A percentile compares a stretch with the other conserved stretches of the same genome.
phyloP scores from a whole-genome alignment of 2,113 vertebrate genomes.

The Pterocles orientalis region DNA sequence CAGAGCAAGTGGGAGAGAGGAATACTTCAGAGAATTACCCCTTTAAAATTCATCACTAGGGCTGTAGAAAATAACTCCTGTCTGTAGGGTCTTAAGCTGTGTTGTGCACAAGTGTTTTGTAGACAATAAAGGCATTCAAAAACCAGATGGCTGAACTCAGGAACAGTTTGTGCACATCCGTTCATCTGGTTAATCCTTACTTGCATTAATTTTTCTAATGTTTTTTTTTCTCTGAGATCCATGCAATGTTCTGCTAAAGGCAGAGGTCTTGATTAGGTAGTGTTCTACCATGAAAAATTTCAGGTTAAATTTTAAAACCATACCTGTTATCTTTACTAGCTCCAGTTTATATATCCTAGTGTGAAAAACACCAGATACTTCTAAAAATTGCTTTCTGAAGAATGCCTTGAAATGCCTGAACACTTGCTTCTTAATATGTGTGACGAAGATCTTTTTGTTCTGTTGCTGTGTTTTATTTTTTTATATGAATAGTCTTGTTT shows the following conservation, averaged over 20 bases:
- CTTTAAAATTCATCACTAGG: not conserved
- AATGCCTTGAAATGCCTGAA: not conserved
- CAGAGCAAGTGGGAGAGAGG: not conserved
- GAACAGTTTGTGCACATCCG: not conserved
- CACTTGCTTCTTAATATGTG: not conserved
- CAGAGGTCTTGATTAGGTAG: not conserved
- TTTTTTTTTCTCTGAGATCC: not conserved
- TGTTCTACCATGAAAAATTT: not conserved
- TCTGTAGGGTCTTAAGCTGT: not conserved
- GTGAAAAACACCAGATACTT: not conserved
- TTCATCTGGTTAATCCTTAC: not conserved
- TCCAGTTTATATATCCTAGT: not conserved
- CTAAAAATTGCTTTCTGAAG: not conserved
- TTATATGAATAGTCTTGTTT: not conserved
- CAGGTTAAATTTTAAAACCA: not conserved
- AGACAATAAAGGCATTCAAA: not conserved
- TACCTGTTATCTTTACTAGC: not conserved
- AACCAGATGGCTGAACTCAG: not conserved
- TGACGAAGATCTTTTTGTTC: not conserved
- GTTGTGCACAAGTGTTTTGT: not conserved
- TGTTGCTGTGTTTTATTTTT: not conserved
- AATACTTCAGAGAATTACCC: not conserved
- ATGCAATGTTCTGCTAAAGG: not conserved
- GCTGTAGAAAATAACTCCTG: not conserved
- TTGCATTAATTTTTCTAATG: not conserved